Evolutionary conservation across 2,113 vertebrate genomes (phyloP), one percentile per base, ranked within the genome.

Genomic region (Progne subis): DNA sequence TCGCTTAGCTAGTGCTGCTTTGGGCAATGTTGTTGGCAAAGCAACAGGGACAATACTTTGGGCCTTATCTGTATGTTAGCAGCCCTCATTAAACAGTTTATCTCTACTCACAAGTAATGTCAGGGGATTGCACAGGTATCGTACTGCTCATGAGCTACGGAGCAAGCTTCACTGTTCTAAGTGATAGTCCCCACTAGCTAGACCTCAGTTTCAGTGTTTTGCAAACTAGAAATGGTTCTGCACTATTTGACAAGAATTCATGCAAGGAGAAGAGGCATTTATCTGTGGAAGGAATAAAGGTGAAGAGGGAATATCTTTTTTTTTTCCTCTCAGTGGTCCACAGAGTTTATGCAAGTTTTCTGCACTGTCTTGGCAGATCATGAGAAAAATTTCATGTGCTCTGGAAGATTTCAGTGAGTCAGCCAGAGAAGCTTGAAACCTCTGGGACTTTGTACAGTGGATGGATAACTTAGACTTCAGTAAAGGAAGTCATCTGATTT

Each of bases 71-170:
- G 37, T 90, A 5, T 55, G 83, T 77, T 83, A 90, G 72, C 88
- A 96, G 86, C 80, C 72, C 68, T 93, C 92, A 94, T 93, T 92
- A 93, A 83, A 84, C 3, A 41, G 34, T n/a, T 92, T 86, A 81
- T 90, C 92, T 81, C 32, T 86, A 47, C 52, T 83, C 68, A 56
- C 64, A 78, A 88, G 64, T 74, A 17, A 71, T 76, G 72, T 83
- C 71, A 44, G 47, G 60, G 60, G 39, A 86, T 90, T 96, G 95
- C 76, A 78, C 47, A 65, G 76, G 52, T 85, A 60, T 50, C 81
- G 50, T 81, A 26, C 50, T 83, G 76, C 80, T 95, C 32, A 1
- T 29, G 60, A 94, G 34, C 74, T 75, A 24, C 71, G 76, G 68
- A 70, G 76, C 64, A 75, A 59, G 56, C 56, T 83, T 88, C 44